These are phyloP conservation scores for Etia nguti DNA, from an alignment of 2,113 vertebrate species.

Conservation along the genomic window DNA sequence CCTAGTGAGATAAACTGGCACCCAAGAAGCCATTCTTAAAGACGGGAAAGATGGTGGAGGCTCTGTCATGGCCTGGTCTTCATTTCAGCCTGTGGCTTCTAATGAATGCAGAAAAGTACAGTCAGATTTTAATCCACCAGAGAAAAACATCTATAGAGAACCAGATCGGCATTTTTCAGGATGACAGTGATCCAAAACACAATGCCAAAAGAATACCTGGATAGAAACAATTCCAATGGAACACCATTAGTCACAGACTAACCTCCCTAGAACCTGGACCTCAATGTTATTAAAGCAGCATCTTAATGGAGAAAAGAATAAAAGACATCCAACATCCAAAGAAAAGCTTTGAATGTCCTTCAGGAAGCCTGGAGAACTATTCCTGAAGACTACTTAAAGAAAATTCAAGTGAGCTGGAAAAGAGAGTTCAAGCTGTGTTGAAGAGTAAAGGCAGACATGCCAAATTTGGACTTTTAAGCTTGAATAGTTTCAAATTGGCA, in stretches of 20 bases:
- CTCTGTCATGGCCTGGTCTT: background rate
- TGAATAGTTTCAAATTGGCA: background rate
- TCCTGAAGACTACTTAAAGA: background rate
- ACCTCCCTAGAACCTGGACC: background rate
- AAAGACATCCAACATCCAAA: background rate
- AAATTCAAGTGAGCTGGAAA: background rate
- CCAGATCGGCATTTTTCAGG: background rate
- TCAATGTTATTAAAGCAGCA: background rate
- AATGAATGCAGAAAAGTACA: background rate
- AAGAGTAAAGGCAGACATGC: background rate
- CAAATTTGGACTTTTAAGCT: background rate
- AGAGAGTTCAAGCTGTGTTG: background rate
- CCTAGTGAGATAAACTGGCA: background rate
- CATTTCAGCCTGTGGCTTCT: background rate
- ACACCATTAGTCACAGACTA: background rate
- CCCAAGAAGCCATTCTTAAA: background rate
- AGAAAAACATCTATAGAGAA: background rate
- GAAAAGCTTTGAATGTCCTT: background rate
- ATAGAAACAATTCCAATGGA: background rate
- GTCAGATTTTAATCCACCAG: background rate
- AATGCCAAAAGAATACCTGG: background rate
- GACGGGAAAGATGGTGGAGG: background rate
- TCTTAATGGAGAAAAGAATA: background rate
- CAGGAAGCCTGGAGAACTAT: background rate
- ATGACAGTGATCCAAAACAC: background rate